Base-by-base conservation (phyloP, 2,797 vertebrate species). In the Pangasius djambal region DNA sequence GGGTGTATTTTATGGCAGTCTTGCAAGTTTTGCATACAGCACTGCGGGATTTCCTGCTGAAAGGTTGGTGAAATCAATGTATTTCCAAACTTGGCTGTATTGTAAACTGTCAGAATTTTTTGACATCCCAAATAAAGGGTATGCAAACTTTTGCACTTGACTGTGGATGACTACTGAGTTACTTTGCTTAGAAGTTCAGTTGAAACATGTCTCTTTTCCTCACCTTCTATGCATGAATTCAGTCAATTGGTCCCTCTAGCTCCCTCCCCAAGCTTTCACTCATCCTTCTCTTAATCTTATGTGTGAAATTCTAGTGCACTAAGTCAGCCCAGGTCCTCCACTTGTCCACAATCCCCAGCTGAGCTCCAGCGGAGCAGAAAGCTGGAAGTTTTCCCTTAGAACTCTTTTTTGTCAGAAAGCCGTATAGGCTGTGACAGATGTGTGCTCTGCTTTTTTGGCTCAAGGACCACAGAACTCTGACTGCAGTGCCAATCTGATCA, bases 371-470 rank as follows among this genome's bases (percentile, higher is more conserved):
- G 22, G 72, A 88, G 86, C 85, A 57, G 61, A 85, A 89, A 89
- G 75, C 87, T 90, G 86, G 83, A 86, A 69, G 85, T 61, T 88
- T 57, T 90, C 82, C 70, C 28, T 13, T 13, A 59, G 50, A 88
- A 78, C n/a, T 48, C 18, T 28, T 31, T 57, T 79, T 81, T 57
- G 78, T 63, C 79, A 52, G 50, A 61, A 74, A 59, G 34, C 37
- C 50, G 85, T 88, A 90, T 75, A 83, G 86, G 87, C 65, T 22
- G 83, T 89, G 91, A 89, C 90, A 92, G 89, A 89, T 81, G 74
- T 59, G 82, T 72, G 83, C 75, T 70, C 61, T 67, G 61, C 65
- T 28, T 61, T 85, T n/a, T 83, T 83, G 78, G 85, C 52, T n/a
- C 10, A 12, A 83, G 85, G 57, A 69, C 88, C 67, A 22, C 79